Evolutionary conservation across 2,797 vertebrate genomes (phyloP), one percentile per base, ranked within the genome.

Genomic region (Tragopan temminckii): DNA sequence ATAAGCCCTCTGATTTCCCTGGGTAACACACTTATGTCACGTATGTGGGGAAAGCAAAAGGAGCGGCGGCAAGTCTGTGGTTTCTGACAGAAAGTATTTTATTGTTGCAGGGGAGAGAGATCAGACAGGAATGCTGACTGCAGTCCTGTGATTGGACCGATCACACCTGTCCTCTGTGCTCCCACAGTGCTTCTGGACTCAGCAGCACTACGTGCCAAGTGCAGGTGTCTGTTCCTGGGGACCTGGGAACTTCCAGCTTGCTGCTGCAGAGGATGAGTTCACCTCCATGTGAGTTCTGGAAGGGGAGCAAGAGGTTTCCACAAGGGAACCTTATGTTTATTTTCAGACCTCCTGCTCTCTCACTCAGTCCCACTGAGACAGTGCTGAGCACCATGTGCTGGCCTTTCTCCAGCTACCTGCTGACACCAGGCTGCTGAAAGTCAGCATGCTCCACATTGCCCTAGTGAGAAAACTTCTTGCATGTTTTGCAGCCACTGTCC

Each of bases 151-250:
- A 57, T 2, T 50, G 89, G 48, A 85, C 89, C 76, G 80, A 86
- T 90, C 90, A 84, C 76, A 40, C 67, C 78, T 90, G 78, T 86
- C 92, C 88, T 81, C 83, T 76, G 62, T 58, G 77, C 80, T 88
- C 68, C 76, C 74, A 81, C 80, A 82, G 84, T 43, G 40, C 86
- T 86, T 69, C 75, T 90, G 36, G 36, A 82, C 66, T 85, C 75
- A 93, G 92, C 81, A 92, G 85, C 93, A 80, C 68, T 85, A 31
- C 0, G 2, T 48, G 48, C 64, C 77, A 93, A 92, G 43, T 77
- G 89, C 64, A 80, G 84, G 50, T 53, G 71, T 80, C 64, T 92
- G 64, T 70, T 76, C 86, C 61, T 58, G 43, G 82, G 67, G 59
- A 91, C 80, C 85, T 63, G 43, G 61, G 75, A 90, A 71, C 81